Base-by-base conservation (phyloP, 2,888 invertebrate genomes). In the Morinoia aosen region DNA sequence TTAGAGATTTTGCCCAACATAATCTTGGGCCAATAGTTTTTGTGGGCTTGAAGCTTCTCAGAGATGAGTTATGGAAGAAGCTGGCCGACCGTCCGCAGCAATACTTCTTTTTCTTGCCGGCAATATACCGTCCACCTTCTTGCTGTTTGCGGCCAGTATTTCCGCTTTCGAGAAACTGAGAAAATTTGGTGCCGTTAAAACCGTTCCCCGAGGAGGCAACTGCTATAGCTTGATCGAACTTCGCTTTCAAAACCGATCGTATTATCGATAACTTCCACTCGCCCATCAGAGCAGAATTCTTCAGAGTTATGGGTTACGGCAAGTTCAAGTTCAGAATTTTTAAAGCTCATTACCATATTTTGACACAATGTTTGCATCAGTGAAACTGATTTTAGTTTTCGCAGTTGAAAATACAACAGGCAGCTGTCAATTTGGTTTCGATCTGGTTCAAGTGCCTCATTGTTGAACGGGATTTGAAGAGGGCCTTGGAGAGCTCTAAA, bases 11-110 rank as follows among this genome's bases (percentile, higher is more conserved):
- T 40, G 12, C 7, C 40, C 90, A 90, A 90, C 90, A 39, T 19
- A 90, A 90, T 90, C 90, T 90, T 90, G 19, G 48, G 90, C 90
- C 90, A 90, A 90, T 90, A 48, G 90, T 90, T 90, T 48, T 90
- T 90, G 90, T 90, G 12, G 12, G 90, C 40, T 19, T 48, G 48
- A 19, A 39, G 90, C 7, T 12, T 40, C 40, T 90, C 33, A 33
- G 48, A 48, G 39, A 40, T 90, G 90, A 90, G 40, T 90, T 40
- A 90, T 90, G 90, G 90, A 90, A 39, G 90, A 39, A 90, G 14
- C 40, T 16, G 40, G 90, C 90, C 39, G 90, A 90, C 90, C 39
- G 90, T 40, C 76, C 76, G 90, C 11, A 19, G 90, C 40, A 90
- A 90, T 90, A 90, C 90, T 90, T 90, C 90, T 90, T 39, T 90